phyloP scores from a whole-genome alignment of 1,140 invertebrate species.

The Oreohelix idahoensis region DNA sequence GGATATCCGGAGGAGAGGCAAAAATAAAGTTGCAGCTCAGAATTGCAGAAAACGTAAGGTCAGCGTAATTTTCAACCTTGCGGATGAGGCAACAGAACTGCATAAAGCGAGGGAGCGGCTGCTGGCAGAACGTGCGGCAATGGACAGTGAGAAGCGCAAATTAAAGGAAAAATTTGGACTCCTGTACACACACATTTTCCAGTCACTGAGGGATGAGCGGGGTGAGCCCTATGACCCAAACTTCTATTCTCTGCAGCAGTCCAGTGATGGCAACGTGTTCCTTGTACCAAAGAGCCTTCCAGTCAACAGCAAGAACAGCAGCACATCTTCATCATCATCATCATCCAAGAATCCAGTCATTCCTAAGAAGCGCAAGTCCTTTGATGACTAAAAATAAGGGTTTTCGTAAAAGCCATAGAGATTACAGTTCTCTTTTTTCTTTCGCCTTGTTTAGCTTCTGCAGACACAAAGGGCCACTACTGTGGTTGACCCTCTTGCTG shows the following conservation, averaged over 20 bases:
- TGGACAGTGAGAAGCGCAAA: conserved; percentile 81
- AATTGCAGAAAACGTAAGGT: conserved; percentile 97
- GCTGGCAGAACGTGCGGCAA: conserved; percentile 57
- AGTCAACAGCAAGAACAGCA: neutral
- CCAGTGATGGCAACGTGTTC: conserved; percentile 89
- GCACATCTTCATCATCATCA: conserved; percentile 5
- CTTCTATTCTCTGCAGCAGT: conserved; percentile 89
- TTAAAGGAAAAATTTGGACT: conserved; percentile 84
- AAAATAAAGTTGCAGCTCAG: conserved; percentile 92
- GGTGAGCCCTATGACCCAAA: conserved; percentile 88
- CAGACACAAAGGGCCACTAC: too few relatives aligned
- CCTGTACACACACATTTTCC: conserved; percentile 81
- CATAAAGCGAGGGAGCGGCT: conserved; percentile 74
- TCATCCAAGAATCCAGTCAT: neutral
- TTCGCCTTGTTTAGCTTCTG: too few relatives aligned
- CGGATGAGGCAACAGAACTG: conserved; percentile 91
- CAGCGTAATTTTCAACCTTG: conserved; percentile 91
- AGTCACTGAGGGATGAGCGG: conserved; percentile 89
- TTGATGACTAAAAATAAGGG: too few relatives aligned
- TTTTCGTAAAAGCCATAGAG: too few relatives aligned
- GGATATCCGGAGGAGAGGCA: conserved; percentile 91
- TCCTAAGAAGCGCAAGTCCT: conserved; percentile 24
- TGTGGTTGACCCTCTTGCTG: too few relatives aligned
- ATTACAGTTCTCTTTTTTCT: too few relatives aligned
- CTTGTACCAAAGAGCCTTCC: conserved; percentile 80